Evolutionary conservation across 2,888 invertebrate genomes (phyloP).

Genomic region (Craniophora ligustri): DNA sequence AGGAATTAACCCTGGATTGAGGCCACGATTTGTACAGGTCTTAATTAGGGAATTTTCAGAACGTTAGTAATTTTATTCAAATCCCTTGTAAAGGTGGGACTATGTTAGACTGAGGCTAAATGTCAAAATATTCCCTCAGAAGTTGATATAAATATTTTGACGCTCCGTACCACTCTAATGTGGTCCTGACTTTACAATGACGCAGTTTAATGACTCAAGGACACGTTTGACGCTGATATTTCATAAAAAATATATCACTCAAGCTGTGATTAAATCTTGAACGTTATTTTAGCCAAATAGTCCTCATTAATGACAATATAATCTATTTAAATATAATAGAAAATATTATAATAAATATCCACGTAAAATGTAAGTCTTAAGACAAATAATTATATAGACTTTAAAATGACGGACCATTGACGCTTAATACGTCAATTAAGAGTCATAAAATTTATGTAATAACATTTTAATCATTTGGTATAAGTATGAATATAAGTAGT

Average conservation of each 20-base stretch:
- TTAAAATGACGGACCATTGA: conserved; percentile 3
- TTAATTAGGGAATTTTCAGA: conserved; percentile 1
- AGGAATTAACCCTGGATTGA: conserved; percentile 10
- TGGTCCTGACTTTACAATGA: no score
- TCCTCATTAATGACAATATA: conserved; percentile 26
- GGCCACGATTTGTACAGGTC: background rate
- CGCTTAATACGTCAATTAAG: background rate
- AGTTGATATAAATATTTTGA: no score
- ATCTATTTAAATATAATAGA: background rate
- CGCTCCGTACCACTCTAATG: no score
- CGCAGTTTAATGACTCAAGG: background rate
- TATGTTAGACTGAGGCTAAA: no score
- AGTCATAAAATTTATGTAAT: conserved; percentile 18
- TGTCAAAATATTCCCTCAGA: no score
- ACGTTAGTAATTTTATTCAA: background rate
- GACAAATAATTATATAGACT: conserved; percentile 24
- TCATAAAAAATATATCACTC: background rate
- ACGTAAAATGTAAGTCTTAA: conserved; percentile 7
- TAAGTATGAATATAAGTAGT: conserved; percentile 21
- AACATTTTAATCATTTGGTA: conserved; percentile 14
- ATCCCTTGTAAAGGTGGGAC: no score
- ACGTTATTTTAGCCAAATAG: background rate
- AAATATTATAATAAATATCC: background rate
- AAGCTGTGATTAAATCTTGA: background rate
- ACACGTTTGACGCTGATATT: background rate